A percentile compares a stretch with the other conserved stretches of the same genome.
phyloP scores from a whole-genome alignment of 2,113 vertebrate genomes.

The Carlito syrichta region DNA sequence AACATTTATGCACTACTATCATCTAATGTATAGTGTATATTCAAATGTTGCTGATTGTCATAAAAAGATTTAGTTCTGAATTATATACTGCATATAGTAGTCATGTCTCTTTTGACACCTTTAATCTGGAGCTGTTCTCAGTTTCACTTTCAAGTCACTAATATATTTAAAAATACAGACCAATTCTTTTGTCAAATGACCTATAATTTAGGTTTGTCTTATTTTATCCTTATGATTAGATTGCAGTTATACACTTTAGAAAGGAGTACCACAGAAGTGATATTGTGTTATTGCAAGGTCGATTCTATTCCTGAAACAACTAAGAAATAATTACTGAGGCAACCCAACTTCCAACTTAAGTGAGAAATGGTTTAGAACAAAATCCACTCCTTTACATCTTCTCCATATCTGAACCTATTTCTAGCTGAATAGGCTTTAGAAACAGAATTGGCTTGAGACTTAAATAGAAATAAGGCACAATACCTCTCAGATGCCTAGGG shows the following conservation, averaged over 20 bases:
- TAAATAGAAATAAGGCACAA: not conserved
- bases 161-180: not conserved
- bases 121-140: not conserved
- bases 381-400: not conserved
- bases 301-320: not conserved
- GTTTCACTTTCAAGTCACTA: not conserved
- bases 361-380: slow-evolving; percentile 21
- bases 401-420: not conserved
- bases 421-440: not conserved
- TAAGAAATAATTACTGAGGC: not conserved
- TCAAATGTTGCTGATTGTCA: not conserved
- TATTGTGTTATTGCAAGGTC: not conserved
- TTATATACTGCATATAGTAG: not conserved
- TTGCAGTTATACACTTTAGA: not conserved
- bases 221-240: not conserved
- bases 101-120: not conserved
- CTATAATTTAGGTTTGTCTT: not conserved
- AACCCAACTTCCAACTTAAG: not conserved
- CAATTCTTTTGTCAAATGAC: not conserved
- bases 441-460: not conserved
- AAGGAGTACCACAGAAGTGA: not conserved
- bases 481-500: not conserved
- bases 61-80: not conserved
- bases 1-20: not conserved
- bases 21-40: not conserved